phyloP scores from a whole-genome alignment of 2,113 vertebrate species.

The Anolis carolinensis region DNA sequence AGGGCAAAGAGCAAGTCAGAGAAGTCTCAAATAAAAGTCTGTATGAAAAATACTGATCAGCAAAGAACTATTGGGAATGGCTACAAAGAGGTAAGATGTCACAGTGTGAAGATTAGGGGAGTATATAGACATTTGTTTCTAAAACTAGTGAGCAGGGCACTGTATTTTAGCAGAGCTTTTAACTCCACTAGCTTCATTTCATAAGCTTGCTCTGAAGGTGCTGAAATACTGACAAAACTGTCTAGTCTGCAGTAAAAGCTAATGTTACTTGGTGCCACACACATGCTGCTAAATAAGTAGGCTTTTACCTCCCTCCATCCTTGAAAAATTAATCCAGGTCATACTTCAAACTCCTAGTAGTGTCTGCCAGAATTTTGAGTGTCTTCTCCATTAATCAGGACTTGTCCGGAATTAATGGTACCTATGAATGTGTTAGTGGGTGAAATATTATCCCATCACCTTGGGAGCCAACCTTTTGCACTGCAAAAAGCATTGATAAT shows the following conservation, averaged over 20 bases:
- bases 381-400: not conserved
- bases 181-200: not conserved
- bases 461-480: not conserved
- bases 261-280: not conserved
- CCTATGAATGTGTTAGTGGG: not conserved
- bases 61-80: too few species aligned
- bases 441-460: not conserved
- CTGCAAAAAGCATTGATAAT: not conserved
- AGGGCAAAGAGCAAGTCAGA: not conserved
- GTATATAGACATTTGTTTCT: not conserved
- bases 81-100: not conserved
- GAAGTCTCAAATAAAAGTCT: not conserved
- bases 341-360: not conserved
- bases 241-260: not conserved
- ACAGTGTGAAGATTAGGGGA: not conserved
- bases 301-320: not conserved
- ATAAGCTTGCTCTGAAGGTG: not conserved
- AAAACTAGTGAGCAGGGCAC: not conserved
- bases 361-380: not conserved
- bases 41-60: not conserved
- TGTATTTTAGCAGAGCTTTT: not conserved
- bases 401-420: slow-evolving; percentile 8
- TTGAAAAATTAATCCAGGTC: not conserved
- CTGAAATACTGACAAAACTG: not conserved
- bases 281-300: not conserved